Percentiles rank a stretch among this genome's conserved stretches.
phyloP scores from a whole-genome alignment of 2,797 vertebrate species.

The Parauchenoglanis punctatus region DNA sequence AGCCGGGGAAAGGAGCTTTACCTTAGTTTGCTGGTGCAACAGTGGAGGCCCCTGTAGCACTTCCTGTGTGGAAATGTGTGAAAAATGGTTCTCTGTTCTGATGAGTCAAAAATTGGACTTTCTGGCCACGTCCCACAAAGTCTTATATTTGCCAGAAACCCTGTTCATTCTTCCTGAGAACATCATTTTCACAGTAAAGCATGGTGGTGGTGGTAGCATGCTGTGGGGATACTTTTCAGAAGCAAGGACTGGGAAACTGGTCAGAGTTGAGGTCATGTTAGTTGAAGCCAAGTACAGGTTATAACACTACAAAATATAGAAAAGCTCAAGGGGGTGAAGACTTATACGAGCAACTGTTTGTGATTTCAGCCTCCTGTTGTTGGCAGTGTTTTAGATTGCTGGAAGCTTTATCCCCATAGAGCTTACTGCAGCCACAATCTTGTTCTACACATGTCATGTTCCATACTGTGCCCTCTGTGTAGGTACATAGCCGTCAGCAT shows the following conservation, averaged over 20 bases:
- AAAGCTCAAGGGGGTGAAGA: background rate
- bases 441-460: background rate
- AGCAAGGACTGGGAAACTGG: background rate
- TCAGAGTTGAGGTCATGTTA: background rate
- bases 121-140: too few relatives aligned
- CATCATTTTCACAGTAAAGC: too few relatives aligned
- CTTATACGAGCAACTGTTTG: background rate
- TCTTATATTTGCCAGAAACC: too few relatives aligned
- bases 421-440: background rate
- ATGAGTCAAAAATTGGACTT: too few relatives aligned
- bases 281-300: background rate
- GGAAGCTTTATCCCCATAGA: background rate
- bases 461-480: background rate
- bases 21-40: too few relatives aligned
- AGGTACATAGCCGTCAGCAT: background rate
- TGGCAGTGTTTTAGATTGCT: background rate
- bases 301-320: background rate
- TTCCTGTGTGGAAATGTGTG: too few relatives aligned
- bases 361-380: background rate
- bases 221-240: background rate
- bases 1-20: too few relatives aligned
- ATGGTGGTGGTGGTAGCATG: too few relatives aligned
- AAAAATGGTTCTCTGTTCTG: too few relatives aligned
- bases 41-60: too few relatives aligned
- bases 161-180: too few relatives aligned